A percentile compares a stretch with the other conserved stretches of the same genome.
These are phyloP conservation scores for Pseudomyrmex cubaensis DNA, from an alignment of 1,140 invertebrate species.

Conservation along the genomic window DNA sequence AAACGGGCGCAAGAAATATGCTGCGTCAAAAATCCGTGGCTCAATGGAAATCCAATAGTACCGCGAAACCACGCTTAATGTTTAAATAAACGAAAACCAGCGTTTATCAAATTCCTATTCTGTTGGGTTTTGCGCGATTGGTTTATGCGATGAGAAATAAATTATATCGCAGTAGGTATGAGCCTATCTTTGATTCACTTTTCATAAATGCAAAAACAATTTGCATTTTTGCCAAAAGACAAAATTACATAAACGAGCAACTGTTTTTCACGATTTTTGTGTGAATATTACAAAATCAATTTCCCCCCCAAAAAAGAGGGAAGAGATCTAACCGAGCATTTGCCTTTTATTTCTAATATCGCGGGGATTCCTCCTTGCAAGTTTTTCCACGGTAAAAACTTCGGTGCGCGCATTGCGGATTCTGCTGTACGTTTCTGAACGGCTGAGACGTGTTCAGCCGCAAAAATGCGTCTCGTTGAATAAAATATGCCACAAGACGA, in stretches of 20 bases:
- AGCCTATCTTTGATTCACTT: constrained; percentile 30
- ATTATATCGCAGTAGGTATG: not conserved
- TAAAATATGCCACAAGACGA: constrained; percentile 55
- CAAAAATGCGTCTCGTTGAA: constrained; percentile 40
- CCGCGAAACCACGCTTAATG: not conserved
- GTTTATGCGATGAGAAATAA: not conserved
- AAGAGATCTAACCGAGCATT: too few species aligned
- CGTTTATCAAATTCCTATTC: not conserved
- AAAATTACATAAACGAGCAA: constrained; percentile 18
- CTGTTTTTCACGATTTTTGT: not conserved
- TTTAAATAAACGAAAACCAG: constrained; percentile 17
- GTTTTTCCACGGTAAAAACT: constrained; percentile 13
- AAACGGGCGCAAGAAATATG: not conserved
- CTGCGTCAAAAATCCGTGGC: not conserved
- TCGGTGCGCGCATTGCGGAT: constrained; percentile 6
- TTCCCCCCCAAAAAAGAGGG: not conserved
- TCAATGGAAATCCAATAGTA: constrained; percentile 28
- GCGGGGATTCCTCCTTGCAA: constrained; percentile 30
- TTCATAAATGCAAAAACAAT: constrained; percentile 25
- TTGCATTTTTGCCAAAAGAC: constrained; percentile 19
- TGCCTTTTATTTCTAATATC: constrained; percentile 2
- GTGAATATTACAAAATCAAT: constrained; percentile 29
- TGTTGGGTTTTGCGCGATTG: not conserved
- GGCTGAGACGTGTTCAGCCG: constrained; percentile 35
- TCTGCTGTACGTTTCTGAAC: constrained; percentile 14